Evolutionary conservation across 2,113 vertebrate genomes (phyloP), one percentile per base, ranked within the genome.

Genomic region (Campylorhamphus procurvoides): DNA sequence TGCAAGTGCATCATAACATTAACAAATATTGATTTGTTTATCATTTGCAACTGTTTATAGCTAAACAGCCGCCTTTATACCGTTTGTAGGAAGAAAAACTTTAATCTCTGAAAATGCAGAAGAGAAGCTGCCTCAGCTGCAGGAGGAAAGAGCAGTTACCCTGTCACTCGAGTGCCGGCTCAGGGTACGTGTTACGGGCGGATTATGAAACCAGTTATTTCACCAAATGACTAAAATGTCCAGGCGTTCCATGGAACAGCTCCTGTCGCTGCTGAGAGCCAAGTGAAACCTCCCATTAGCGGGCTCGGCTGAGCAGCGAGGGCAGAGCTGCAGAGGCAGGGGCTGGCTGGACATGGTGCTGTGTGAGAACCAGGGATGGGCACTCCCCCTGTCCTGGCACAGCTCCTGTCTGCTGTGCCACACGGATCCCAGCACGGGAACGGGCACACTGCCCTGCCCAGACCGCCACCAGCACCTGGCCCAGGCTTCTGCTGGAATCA

Each of bases 11-110:
- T 98, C 97, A 95, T 90, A 98, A 98, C 97, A 98, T 97, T 98
- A 98, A 97, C 96, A 98, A 98, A 98, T 98, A 98, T 98, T 97
- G 98, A 98, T 98, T 98, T 98, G 96, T 97, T 98, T 98, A 98
- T 98, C 96, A 97, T 98, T 98, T 98, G 97, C 97, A 97, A 97
- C 96, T 97, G 90, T 97, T 98, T 97, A 94, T 91, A 23, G 72
- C 80, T 85, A 94, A 96, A 92, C 63, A 94, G 93, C 86, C 60
- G 87, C 80, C 66, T 95, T 95, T 67, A 44, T 64, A 84, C 85
- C 85, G 23, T 58, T 46, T 73, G 52, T 66, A 67, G 27, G 83
- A 55, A 87, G 84, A 67, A 59, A 94, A 96, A 94, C 69, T 95
- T 86, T 81, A 93, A 90, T 92, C 91, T 64, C 64, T 40, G 53